Base-by-base conservation (phyloP, 2,888 invertebrate species). In the Blastobasis lacticolella region DNA sequence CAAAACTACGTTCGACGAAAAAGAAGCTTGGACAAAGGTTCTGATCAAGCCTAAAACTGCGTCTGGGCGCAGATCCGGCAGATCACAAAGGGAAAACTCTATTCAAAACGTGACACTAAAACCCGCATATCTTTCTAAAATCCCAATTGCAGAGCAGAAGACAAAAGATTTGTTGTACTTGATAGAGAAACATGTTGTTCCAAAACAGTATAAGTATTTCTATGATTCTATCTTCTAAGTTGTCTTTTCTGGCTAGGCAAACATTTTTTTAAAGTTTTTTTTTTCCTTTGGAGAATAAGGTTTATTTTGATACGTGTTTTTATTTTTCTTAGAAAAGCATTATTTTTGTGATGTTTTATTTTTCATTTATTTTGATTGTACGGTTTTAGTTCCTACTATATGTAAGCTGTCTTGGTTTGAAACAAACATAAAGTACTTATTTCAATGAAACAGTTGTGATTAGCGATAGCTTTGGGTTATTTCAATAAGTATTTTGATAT, bases 1-100 rank as follows among this genome's bases (percentile, higher is more conserved):
- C 51, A 54, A 53, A 56, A 56, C 42, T 42, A 5, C 8, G 42
- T 42, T 5, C 7, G 40, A 40, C 40, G 42, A 42, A 6, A 4
- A 42, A 42, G 42, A 42, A 7, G 7, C 4, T 5, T 42, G 42
- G 42, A 42, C 42, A 6, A 42, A 42, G 7, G 49, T 46, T 53
- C 55, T 6, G 48, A 54, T 52, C 51, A 57, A 56, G 51, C 47
- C 7, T 42, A 4, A 6, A 42, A 5, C 42, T 42, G 42, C 9
- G 7, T 42, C 42, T 42, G 42, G 42, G 42, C 42, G 42, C 42
- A 42, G 7, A 42, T 42, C 42, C 4, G 40, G 40, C 40, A 52
- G 48, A 56, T 49, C 37, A 44, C 48, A 42, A 48, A 42, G 9
- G 42, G 48, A 48, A 4, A 41, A 48, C 8, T 5, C 5, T 10